Evolutionary conservation across 2,888 invertebrate genomes (phyloP).

Genomic region (Globia sparganii): DNA sequence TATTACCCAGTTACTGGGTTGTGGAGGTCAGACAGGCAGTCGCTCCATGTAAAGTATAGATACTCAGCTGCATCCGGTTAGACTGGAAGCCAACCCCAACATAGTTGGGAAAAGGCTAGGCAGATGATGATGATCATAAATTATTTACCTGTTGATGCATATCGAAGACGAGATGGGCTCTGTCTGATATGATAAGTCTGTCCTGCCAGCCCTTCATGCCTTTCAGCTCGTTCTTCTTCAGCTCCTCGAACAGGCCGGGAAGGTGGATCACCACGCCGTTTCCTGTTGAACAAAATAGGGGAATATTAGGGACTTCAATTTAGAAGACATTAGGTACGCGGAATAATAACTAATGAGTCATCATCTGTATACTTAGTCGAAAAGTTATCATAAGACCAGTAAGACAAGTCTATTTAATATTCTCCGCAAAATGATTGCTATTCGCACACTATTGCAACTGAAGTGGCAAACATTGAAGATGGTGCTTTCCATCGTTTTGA

Average conservation of each 20-base stretch:
- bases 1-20: no score
- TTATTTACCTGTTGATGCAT: conserved; percentile 93
- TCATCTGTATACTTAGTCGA: no score
- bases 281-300: conserved; percentile 90
- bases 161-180: conserved; percentile 98
- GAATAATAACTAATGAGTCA: background rate
- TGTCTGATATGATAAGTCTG: conserved; percentile 97
- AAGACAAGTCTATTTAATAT: no score
- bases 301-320: no score
- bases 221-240: conserved; percentile 97
- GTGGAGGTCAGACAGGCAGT: no score
- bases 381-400: no score
- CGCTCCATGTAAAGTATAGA: no score
- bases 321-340: background rate
- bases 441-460: background rate
- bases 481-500: background rate
- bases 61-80: no score
- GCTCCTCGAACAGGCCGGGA: conserved; percentile 98
- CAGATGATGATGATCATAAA: no score
- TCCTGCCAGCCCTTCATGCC: conserved; percentile 95
- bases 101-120: no score
- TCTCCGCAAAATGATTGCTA: background rate
- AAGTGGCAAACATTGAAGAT: background rate
- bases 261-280: conserved; percentile 99
- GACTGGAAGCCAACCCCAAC: no score